Percentiles rank a stretch among this genome's conserved stretches.
These are phyloP conservation scores for Centropyge bicolor DNA, from an alignment of 2,797 vertebrate species.

Conservation along the genomic window DNA sequence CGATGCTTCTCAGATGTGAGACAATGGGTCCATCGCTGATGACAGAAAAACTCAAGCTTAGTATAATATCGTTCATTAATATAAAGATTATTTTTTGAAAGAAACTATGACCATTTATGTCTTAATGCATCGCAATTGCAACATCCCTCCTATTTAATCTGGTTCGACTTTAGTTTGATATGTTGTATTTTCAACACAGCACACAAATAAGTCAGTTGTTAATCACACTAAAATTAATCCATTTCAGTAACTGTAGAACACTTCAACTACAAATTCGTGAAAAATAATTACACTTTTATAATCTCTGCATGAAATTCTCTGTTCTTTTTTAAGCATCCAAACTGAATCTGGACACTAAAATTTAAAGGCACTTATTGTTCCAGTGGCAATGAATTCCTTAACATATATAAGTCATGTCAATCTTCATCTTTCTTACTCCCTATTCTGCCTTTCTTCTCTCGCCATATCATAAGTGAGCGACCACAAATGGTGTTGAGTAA, in stretches of 20 bases:
- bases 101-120: background rate
- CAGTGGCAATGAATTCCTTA: background rate
- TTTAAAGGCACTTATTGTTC: background rate
- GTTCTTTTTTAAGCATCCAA: background rate
- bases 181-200: background rate
- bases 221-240: no score
- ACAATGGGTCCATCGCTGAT: background rate
- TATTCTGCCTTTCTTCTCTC: background rate
- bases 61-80: background rate
- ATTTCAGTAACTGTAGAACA: no score
- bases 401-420: background rate
- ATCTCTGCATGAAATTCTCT: background rate
- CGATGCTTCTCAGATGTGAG: constrained; percentile 51
- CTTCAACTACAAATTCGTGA: no score
- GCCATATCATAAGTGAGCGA: background rate
- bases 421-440: background rate
- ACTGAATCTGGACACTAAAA: background rate
- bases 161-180: background rate
- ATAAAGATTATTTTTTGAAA: background rate
- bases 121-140: background rate
- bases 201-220: no score
- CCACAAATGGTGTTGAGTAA: background rate
- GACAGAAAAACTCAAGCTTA: background rate
- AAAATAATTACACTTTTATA: background rate
- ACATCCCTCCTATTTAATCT: background rate